Evolutionary conservation across 2,888 invertebrate species (phyloP), one percentile per base, ranked within the genome.

Genomic region (Xylota sylvarum): DNA sequence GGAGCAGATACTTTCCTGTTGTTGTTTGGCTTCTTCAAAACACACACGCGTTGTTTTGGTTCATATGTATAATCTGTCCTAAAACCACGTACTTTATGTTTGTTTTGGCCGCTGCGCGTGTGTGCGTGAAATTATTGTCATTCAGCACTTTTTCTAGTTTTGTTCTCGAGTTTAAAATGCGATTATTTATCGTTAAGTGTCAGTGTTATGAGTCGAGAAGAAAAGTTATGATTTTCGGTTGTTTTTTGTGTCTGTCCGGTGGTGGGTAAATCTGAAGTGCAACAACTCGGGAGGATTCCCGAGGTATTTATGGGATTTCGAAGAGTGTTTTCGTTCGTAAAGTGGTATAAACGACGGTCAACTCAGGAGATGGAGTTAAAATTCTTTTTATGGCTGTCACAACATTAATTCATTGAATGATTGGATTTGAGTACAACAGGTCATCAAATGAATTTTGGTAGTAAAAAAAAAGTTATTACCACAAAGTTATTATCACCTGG

Each of bases 111-210:
- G 9, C 27, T 46, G 27, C 32, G 46, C 17, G 23, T 46, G 76
- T 76, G 46, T 76, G 64, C 35, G 65, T 65, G 46, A 65, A 32
- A 76, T 65, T 65, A 14, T 70, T 79, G 79, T 79, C 79, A 79
- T 70, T 79, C 62, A 79, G 79, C 70, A 79, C 62, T 70, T 55
- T 43, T 70, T 55, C 79, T 70, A 69, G 77, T 60, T 56, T 79
- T 70, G 70, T 70, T 79, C 46, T 55, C 17, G 70, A 55, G 55
- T 79, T 55, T 64, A 32, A 79, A 79, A 79, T 46, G 70, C 79
- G 70, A 79, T 79, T 79, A 79, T 79, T 79, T 79, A 79, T 79
- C 70, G 62, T 70, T 79, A 56, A 79, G 70, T 72, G 64, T 70
- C 79, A 62, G 70, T 35, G 37, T 70, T 79, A 79, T 79, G 79